A percentile compares a stretch with the other conserved stretches of the same genome.
These are phyloP conservation scores for Mylabris sibirica DNA, from an alignment of 2,888 invertebrate genomes.

Conservation along the genomic window DNA sequence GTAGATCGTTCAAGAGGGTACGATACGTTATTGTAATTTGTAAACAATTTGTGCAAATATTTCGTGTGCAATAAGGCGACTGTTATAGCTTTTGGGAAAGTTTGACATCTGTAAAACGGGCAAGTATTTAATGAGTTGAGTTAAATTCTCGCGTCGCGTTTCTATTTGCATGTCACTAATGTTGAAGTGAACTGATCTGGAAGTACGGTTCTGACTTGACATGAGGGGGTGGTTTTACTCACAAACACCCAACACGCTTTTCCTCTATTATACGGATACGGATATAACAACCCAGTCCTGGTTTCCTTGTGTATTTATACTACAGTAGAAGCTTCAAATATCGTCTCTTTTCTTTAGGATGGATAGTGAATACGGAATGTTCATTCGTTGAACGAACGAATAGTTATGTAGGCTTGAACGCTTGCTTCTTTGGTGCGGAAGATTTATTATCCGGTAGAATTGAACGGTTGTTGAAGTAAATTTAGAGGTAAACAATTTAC, in stretches of 20 bases:
- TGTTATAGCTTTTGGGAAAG: slow-evolving; percentile 38
- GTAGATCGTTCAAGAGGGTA: no score
- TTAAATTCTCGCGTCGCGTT: slow-evolving; percentile 53
- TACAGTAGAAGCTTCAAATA: background rate
- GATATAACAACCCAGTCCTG: background rate
- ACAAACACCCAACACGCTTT: slow-evolving; percentile 30
- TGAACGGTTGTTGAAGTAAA: slow-evolving; percentile 58
- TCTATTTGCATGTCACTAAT: slow-evolving; percentile 58
- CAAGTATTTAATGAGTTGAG: slow-evolving; percentile 55
- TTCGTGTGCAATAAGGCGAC: slow-evolving; percentile 44
- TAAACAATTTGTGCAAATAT: slow-evolving; percentile 46
- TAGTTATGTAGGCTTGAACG: slow-evolving; percentile 44
- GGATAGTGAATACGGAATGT: slow-evolving; percentile 41
- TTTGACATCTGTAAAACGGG: slow-evolving; percentile 50
- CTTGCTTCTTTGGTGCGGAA: slow-evolving; percentile 43
- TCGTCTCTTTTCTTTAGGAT: slow-evolving; percentile 15
- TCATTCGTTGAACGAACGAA: slow-evolving; percentile 40
- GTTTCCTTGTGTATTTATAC: background rate
- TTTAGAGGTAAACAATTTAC: slow-evolving; percentile 56
- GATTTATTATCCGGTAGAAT: slow-evolving; percentile 57
- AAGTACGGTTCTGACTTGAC: slow-evolving; percentile 43
- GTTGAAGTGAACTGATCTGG: slow-evolving; percentile 55
- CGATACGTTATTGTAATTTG: background rate
- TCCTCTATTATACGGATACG: slow-evolving; percentile 13
- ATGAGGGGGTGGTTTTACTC: slow-evolving; percentile 23